Base-by-base conservation (phyloP, 2,113 vertebrate species). In the Rousettus leschenaultii region DNA sequence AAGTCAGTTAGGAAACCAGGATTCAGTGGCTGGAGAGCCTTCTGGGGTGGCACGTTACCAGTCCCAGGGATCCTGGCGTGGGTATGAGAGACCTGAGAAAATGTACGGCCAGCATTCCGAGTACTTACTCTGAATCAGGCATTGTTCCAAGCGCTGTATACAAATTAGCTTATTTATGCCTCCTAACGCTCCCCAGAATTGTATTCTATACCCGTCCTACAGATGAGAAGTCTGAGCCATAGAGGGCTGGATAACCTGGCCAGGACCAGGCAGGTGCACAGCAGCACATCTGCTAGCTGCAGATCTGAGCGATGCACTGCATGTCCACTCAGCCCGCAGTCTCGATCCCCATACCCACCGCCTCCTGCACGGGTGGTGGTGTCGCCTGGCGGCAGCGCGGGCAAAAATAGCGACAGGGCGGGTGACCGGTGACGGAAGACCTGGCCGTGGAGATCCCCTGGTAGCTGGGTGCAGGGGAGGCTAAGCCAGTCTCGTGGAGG, bases 401-500 rank as follows among this genome's bases (percentile, higher is more conserved):
- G 63, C 40, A 51, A 74, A 74, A 30, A 33, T 15, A 10, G 7
- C 40, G 30, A 21, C 18, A 18, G 48, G 48, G 14, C 43, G 33
- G 40, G 12, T 10, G 45, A 21, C 51, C 53, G 38, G 24, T 2
- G 18, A 21, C 43, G 8, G 35, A 28, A 86, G 73, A 35, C 55
- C 28, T 57, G 12, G 35, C 22, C 6, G 15, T 0, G 28, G 43
- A 2, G 45, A 26, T 48, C 16, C 51, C 35, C 22, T 4, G 3
- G 7, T 28, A 35, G 13, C 40, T 22, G n/a, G 30, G 55, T 51
- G 30, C 30, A 24, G 33, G 24, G 16, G 30, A 77, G 40, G 59
- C n/a, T 51, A 21, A 0, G 1, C 19, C 0, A 0, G 1, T 57
- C 30, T 3, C n/a, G 13, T 12, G 53, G 30, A 33, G 57, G 18